Evolutionary conservation across 2,113 vertebrate genomes (phyloP).

Genomic region (Sclerurus mexicanus): DNA sequence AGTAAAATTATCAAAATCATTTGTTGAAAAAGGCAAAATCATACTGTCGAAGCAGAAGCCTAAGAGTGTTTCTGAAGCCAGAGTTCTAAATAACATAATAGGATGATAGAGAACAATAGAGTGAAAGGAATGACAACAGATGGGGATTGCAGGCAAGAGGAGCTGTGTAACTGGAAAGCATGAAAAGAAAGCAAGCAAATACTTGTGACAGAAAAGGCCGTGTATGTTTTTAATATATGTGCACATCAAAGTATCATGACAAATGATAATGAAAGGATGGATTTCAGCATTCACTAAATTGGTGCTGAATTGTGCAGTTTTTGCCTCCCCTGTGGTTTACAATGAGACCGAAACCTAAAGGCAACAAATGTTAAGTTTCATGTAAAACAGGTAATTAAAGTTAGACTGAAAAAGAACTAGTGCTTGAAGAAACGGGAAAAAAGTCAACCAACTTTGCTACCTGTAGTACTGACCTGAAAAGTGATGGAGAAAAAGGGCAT

Average conservation of each 20-base stretch:
- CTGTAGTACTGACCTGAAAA: neutral
- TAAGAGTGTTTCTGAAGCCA: neutral
- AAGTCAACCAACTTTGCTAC: neutral
- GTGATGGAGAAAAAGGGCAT: neutral
- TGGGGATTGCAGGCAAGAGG: neutral
- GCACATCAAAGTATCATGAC: neutral
- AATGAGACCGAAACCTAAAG: neutral
- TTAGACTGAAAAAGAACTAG: neutral
- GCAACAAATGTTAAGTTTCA: neutral
- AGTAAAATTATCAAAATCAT: neutral
- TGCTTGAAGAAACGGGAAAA: neutral
- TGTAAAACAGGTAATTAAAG: neutral
- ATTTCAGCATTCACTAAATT: neutral
- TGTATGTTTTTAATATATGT: neutral
- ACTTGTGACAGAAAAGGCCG: neutral
- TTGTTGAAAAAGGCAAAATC: neutral
- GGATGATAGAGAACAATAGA: neutral
- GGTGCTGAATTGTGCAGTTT: neutral
- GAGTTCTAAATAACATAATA: neutral
- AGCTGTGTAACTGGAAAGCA: neutral
- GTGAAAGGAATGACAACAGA: constrained; percentile 6
- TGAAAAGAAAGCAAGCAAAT: neutral
- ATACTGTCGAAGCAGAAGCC: neutral
- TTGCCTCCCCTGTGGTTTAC: neutral
- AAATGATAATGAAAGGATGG: neutral